Conservation (phyloP, 2,113 vertebrate species). For the Sylvietta virens region DNA sequence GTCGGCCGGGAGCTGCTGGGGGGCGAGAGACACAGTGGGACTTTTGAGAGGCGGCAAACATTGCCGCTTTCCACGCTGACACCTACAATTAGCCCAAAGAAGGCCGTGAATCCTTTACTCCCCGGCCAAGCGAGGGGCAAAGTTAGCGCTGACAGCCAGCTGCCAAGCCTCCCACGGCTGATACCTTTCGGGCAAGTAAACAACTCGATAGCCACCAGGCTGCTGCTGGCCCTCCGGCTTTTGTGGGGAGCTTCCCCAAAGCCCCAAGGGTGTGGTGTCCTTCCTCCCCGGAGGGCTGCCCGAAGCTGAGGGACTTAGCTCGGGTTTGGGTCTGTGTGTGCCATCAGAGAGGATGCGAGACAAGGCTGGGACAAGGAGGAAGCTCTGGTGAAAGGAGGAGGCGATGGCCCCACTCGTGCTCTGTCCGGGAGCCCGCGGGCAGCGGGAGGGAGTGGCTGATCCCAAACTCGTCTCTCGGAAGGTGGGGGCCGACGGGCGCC, state of each 20-base stretch:
- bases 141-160: conserved; percentile 17
- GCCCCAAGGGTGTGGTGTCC: background rate
- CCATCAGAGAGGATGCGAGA: accelerated
- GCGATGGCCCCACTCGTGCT: background rate
- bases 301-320: background rate
- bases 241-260: background rate
- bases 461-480: background rate
- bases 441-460: background rate
- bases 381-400: background rate
- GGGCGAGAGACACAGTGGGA: background rate
- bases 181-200: conserved; percentile 29
- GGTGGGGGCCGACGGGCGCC: background rate
- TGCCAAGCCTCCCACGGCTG: conserved; percentile 29
- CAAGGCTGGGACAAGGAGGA: no score
- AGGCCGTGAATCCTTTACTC: conserved; percentile 57
- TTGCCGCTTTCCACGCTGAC: conserved; percentile 65
- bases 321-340: background rate
- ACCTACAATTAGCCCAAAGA: conserved; percentile 54
- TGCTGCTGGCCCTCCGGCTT: background rate
- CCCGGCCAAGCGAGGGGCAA: conserved; percentile 31
- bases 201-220: background rate
- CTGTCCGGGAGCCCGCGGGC: background rate
- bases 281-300: background rate
- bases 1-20: background rate
- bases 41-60: conserved; percentile 44